Percentiles rank a stretch among this genome's conserved stretches.
phyloP scores from a whole-genome alignment of 2,113 vertebrate genomes.

The Triplophysa siluroides region DNA sequence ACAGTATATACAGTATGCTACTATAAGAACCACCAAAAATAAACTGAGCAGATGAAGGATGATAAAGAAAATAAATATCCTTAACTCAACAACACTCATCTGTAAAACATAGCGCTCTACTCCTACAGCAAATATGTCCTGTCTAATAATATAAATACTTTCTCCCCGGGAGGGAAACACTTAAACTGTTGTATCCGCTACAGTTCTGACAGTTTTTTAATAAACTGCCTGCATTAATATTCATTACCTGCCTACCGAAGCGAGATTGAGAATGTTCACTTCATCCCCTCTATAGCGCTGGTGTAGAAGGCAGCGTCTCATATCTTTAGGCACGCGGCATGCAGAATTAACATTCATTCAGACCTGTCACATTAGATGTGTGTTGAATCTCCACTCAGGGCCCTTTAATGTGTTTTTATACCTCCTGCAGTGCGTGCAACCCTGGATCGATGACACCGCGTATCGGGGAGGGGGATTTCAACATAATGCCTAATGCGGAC shows the following conservation, averaged over 20 bases:
- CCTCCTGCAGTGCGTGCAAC: constrained; percentile 37
- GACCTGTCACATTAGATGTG: constrained; percentile 46
- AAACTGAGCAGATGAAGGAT: neutral
- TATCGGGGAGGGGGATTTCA: neutral
- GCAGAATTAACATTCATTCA: constrained; percentile 51
- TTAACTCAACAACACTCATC: neutral
- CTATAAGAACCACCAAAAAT: no score
- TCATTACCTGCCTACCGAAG: constrained; percentile 49
- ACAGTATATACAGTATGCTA: no score
- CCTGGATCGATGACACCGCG: constrained; percentile 31
- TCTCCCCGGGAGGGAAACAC: constrained; percentile 3
- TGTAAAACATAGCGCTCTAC: neutral
- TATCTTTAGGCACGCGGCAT: constrained; percentile 31
- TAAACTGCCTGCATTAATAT: constrained; percentile 54
- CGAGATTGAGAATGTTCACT: constrained; percentile 40
- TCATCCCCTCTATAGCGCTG: constrained; percentile 18
- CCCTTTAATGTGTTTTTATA: constrained; percentile 49
- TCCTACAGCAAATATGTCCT: neutral
- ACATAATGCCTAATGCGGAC: constrained; percentile 33
- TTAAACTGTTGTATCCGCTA: neutral
- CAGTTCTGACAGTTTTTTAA: constrained; percentile 38
- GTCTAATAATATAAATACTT: neutral
- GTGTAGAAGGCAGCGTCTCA: neutral
- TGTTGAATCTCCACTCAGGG: constrained; percentile 31
- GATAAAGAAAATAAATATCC: neutral